Evolutionary conservation across 2,888 invertebrate species (phyloP), one percentile per base, ranked within the genome.

Genomic region (Pterobdella sp.): DNA sequence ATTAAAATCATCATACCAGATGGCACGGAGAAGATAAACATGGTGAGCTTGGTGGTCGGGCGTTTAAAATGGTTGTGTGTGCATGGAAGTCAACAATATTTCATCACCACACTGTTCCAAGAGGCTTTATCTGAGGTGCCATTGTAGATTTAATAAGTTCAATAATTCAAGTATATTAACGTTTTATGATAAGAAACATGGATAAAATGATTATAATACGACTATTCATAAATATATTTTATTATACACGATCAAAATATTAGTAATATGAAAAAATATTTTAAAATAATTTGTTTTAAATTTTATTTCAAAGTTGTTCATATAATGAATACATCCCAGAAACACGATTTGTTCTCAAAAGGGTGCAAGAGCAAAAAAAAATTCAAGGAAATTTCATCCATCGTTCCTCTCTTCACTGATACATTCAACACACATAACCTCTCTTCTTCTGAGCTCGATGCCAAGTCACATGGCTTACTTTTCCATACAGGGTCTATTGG

Each of bases 11-110:
- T n/a, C n/a, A n/a, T n/a, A n/a, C n/a, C n/a, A 56, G 60, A n/a
- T 4, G 60, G 60, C n/a, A 26, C 26, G 18, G 60, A 56, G 60
- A 56, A 56, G 26, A 56, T 7, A 26, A 3, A 56, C 18, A 26
- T 56, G 60, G 60, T 56, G n/a, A 56, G 26, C 18, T 22, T 22
- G n/a, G 60, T 56, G 60, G 60, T 56, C n/a, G 60, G 26, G n/a
- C 60, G 60, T 4, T 26, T 56, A n/a, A 4, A 56, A n/a, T 3
- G 60, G 4, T 4, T 18, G 14, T 56, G 60, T 56, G n/a, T 22
- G 4, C 60, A 56, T 18, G 60, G 60, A 22, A 56, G 26, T 26
- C 60, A 56, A 22, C 60, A 56, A 22, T n/a, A 56, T 26, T 22
- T 56, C 60, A 56, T 56, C 60, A 56, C 10, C 60, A 56, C 60